These are phyloP conservation scores for Xestoiulus laeticollis DNA, from an alignment of 2,888 invertebrate genomes.

Conservation along the genomic window DNA sequence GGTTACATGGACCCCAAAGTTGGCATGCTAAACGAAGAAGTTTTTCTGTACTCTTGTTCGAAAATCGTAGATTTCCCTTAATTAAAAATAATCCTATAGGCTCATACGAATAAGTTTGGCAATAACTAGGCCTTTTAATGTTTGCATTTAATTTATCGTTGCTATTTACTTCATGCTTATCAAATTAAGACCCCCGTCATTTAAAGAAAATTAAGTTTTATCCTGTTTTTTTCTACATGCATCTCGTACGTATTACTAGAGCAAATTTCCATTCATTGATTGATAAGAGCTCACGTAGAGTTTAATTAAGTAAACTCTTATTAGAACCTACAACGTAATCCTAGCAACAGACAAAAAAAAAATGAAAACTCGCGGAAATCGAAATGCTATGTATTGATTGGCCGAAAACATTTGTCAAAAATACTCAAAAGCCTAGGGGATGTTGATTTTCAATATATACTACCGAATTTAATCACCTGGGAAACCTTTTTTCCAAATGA, in stretches of 20 bases:
- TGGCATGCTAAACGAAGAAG: too few relatives aligned
- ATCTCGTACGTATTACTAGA: not conserved
- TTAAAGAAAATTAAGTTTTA: not conserved
- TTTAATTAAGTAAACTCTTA: not conserved
- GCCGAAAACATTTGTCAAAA: not conserved
- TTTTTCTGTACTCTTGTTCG: too few relatives aligned
- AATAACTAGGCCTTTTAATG: not conserved
- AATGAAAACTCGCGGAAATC: not conserved
- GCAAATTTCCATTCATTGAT: not conserved
- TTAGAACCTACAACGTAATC: not conserved
- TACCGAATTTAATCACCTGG: not conserved
- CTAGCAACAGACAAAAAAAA: not conserved
- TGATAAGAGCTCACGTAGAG: not conserved
- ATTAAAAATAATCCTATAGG: too few relatives aligned
- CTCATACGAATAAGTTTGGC: not conserved
- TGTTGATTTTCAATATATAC: not conserved
- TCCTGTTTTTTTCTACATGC: not conserved
- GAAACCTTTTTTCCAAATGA: not conserved
- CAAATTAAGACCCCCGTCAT: not conserved
- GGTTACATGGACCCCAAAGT: too few relatives aligned
- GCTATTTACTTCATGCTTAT: not conserved
- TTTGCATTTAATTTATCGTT: not conserved
- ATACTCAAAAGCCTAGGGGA: not conserved
- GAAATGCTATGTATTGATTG: not conserved
- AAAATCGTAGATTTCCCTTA: too few relatives aligned